phyloP scores from a whole-genome alignment of 2,113 vertebrate species.

The Poicephalus meyeri region DNA sequence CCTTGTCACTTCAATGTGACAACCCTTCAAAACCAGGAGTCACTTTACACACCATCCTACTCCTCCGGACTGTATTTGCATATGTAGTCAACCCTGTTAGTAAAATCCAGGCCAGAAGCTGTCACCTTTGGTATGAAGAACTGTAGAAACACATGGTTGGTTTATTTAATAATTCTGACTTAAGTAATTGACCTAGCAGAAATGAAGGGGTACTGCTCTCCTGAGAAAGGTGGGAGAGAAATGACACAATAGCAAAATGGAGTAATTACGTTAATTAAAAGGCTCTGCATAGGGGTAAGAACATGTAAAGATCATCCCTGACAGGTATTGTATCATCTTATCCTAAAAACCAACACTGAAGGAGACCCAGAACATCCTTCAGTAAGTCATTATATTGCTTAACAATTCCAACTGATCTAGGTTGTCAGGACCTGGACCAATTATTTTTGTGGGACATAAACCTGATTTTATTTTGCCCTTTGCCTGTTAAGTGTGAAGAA shows the following conservation, averaged over 20 bases:
- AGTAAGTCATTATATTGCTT: neutral
- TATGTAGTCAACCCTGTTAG: neutral
- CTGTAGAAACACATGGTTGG: neutral
- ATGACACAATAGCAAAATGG: neutral
- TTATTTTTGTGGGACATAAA: neutral
- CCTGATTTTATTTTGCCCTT: neutral
- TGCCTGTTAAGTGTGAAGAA: neutral
- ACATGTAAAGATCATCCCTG: neutral
- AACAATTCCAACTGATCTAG: neutral
- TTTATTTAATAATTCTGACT: neutral
- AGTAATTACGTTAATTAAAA: neutral
- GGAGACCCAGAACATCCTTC: neutral
- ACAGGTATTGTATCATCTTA: neutral
- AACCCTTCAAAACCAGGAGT: neutral
- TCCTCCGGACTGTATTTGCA: neutral
- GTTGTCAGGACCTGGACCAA: neutral
- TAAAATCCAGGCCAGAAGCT: neutral
- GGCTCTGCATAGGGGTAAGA: neutral
- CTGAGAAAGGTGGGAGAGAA: neutral
- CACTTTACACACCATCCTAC: neutral
- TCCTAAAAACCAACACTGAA: neutral
- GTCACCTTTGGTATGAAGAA: neutral
- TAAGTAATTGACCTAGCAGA: neutral
- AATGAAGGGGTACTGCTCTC: neutral
- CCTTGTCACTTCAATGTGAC: neutral